Base-by-base conservation (phyloP, 2,113 vertebrate species). In the Climacteris rufus region DNA sequence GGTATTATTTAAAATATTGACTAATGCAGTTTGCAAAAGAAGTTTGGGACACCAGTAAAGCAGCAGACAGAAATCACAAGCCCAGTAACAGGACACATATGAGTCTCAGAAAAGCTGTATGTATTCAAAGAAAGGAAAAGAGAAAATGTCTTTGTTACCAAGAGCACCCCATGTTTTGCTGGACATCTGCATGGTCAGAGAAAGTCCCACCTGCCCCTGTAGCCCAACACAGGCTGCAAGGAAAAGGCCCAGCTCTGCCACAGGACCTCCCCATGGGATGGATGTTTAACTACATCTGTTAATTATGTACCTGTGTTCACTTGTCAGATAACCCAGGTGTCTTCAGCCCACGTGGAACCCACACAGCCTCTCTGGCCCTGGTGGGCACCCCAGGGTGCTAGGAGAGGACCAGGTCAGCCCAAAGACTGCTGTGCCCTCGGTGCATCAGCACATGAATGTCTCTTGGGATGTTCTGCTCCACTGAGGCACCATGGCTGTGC, bases 241-340 rank as follows among this genome's bases (percentile, higher is more conserved):
- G 7, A 40, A 57, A 79, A 52, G 25, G 31, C 14, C 7, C 8
- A 22, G 53, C 21, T 45, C 22, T 53, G 28, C 40, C 45, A 7
- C 0, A 20, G 44, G 33, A 77, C 11, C 39, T 49, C n/a, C 31
- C 22, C 2, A 0, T 15, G 30, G 53, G 0, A 0, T 6, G 13
- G 16, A 24, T 33, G 6, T 40, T 63, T n/a, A 24, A 27, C 31
- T 31, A 5, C 5, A 42, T 3, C 53, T 33, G 28, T 40, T 49
- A 57, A 71, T 79, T 14, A 19, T 12, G 7, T 42, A 22, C 53
- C 21, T 30, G 13, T 17, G 57, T 17, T 59, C 5, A 1, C 19
- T 53, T 11, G 39, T 66, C 2, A 8, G 30, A 64, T 2, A 80
- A 56, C 3, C 7, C 60, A 63, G 45, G 5, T 31, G 65, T 22